Conservation (phyloP, 2,797 vertebrate species). For the Champsocephalus gunnari region DNA sequence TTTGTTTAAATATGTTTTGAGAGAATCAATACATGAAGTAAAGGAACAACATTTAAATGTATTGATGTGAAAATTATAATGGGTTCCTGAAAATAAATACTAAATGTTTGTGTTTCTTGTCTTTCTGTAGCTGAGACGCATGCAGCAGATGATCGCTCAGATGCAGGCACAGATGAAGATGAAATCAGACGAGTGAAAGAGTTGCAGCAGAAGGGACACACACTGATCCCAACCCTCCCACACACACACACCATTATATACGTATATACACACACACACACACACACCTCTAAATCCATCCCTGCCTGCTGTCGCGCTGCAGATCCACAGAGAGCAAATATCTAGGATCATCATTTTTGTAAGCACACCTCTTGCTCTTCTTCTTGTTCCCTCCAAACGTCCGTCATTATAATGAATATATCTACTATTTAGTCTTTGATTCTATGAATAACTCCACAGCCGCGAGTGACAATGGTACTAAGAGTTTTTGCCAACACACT, state of each 20-base stretch:
- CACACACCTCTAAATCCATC: constrained; percentile 19
- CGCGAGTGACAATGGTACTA: constrained; percentile 50
- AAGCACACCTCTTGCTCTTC: constrained; percentile 8
- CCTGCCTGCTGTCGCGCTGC: constrained; percentile 7
- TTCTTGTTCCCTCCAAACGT: constrained; percentile 43
- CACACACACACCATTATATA: not conserved
- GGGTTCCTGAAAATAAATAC: not conserved
- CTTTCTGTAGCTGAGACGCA: constrained; percentile 85
- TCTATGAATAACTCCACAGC: constrained; percentile 15
- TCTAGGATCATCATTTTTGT: constrained; percentile 27
- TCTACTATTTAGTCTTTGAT: constrained; percentile 16
- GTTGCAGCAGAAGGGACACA: constrained; percentile 18
- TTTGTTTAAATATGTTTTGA: not conserved
- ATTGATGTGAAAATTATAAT: not conserved
- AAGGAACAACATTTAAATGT: not conserved
- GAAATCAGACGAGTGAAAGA: constrained; percentile 87
- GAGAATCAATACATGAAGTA: not conserved
- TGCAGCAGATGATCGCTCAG: constrained; percentile 93
- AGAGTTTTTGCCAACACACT: constrained; percentile 28
- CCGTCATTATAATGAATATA: constrained; percentile 36
- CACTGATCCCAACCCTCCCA: not conserved
- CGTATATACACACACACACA: not conserved
- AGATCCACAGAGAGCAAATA: constrained; percentile 15
- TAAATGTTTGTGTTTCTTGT: not conserved
- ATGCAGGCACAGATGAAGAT: constrained; percentile 93